phyloP scores from a whole-genome alignment of 2,888 invertebrate genomes.

The Drosophila eohydei region DNA sequence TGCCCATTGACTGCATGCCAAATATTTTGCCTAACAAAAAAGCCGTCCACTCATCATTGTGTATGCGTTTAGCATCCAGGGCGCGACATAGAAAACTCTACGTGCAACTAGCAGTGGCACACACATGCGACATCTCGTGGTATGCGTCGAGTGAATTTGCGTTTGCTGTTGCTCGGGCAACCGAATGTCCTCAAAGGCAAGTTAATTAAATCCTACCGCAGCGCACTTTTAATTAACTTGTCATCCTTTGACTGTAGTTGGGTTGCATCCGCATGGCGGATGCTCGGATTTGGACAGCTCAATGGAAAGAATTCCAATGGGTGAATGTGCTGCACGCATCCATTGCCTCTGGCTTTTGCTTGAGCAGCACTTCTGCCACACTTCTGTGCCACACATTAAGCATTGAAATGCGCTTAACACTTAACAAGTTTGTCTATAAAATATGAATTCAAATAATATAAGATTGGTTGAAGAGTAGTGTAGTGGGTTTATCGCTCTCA shows the following conservation, averaged over 20 bases:
- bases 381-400: too few relatives aligned
- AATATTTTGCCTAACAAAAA: slow-evolving; percentile 20
- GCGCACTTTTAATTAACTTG: slow-evolving; percentile 47
- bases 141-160: slow-evolving; percentile 10
- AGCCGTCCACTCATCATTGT: slow-evolving; percentile 4
- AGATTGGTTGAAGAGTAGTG: too few relatives aligned
- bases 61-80: slow-evolving; percentile 3
- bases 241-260: slow-evolving; percentile 20
- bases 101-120: neutral
- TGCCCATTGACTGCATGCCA: slow-evolving; percentile 16
- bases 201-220: slow-evolving; percentile 40
- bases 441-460: too few relatives aligned
- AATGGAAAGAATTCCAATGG: slow-evolving; percentile 3
- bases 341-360: neutral
- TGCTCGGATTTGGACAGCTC: slow-evolving; percentile 25
- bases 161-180: slow-evolving; percentile 9
- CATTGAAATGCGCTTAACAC: too few relatives aligned
- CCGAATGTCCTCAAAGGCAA: slow-evolving; percentile 38
- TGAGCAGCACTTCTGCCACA: neutral
- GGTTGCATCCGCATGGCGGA: neutral
- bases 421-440: too few relatives aligned
- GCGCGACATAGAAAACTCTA: slow-evolving; percentile 1
- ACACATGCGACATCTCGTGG: neutral
- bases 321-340: neutral
- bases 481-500: too few relatives aligned